phyloP scores from a whole-genome alignment of 2,113 vertebrate genomes.

The Collichthys lucidus region DNA sequence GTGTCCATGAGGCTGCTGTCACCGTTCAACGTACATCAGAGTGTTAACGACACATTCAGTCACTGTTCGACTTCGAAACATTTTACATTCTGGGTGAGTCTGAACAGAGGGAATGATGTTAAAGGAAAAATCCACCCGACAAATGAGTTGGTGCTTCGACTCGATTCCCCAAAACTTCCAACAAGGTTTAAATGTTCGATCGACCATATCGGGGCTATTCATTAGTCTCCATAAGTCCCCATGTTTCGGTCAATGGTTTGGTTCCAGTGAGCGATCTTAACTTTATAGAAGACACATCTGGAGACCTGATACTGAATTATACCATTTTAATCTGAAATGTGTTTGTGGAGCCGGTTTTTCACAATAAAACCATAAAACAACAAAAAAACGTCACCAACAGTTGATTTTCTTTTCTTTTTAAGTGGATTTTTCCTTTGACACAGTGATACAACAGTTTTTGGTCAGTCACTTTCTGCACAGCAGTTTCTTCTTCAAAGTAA shows the following conservation, averaged over 20 bases:
- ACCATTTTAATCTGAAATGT: background rate
- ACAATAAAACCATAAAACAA: background rate
- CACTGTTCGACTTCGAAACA: constrained; percentile 17
- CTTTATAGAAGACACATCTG: too few relatives aligned
- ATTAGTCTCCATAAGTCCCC: background rate
- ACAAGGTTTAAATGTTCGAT: too few relatives aligned
- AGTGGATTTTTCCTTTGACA: constrained; percentile 45
- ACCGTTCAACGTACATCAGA: background rate
- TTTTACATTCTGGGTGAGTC: constrained; percentile 49
- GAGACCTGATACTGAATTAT: background rate
- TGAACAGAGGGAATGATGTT: background rate
- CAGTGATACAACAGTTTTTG: background rate
- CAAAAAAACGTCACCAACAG: background rate
- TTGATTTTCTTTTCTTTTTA: background rate
- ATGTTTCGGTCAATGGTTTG: too few relatives aligned
- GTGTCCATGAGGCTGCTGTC: constrained; percentile 14
- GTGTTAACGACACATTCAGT: constrained; percentile 40
- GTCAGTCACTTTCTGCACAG: constrained; percentile 34
- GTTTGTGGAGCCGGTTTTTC: background rate
- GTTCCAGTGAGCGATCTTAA: too few relatives aligned
- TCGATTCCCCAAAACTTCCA: too few relatives aligned
- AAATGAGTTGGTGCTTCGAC: too few relatives aligned
- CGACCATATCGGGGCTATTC: background rate
- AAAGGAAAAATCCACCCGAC: constrained; percentile 30
- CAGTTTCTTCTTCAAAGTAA: background rate